Base-by-base conservation (phyloP, 2,888 invertebrate genomes). In the Lymantria monacha region DNA sequence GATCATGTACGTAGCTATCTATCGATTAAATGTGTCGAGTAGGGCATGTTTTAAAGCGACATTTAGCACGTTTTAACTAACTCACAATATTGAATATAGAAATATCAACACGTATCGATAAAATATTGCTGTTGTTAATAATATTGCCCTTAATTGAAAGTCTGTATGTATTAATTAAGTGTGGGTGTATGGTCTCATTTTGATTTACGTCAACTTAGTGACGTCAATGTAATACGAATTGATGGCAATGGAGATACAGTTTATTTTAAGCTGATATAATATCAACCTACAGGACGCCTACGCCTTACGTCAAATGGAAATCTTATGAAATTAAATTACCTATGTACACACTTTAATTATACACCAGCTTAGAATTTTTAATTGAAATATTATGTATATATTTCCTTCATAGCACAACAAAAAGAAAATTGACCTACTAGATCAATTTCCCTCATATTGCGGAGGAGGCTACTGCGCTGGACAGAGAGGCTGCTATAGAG, bases 151-250 rank as follows among this genome's bases (percentile, higher is more conserved):
- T 41, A 12, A 36, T 41, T 14, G 3, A 14, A 41, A 41, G 14
- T 41, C 13, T 14, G 15, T 41, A 41, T 41, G 22, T 22, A 22
- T 22, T 22, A 41, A 41, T 41, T 14, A 10, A 13, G 41, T 41
- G 41, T 41, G 41, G 41, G 41, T 41, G 41, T 38, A 38, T 41
- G 14, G 14, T 41, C 12, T 41, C 14, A 41, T n/a, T 38, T n/a
- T 14, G 10, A 9, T n/a, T 14, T 7, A 14, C 41, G 41, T 13
- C 41, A 41, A 41, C 41, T 14, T 13, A 14, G 10, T 41, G 41
- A 41, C 41, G 41, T 14, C 41, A 41, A 41, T 41, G 5, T 14
- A 0, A 14, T 3, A 31, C 49, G 22, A 50, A 46, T 43, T 49
- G 45, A 42, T 12, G 41, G 1, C 15, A 41, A 14, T 14, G 13